These are phyloP conservation scores for Luehdorfia chinensis DNA, from an alignment of 1,140 invertebrate genomes.

Conservation along the genomic window DNA sequence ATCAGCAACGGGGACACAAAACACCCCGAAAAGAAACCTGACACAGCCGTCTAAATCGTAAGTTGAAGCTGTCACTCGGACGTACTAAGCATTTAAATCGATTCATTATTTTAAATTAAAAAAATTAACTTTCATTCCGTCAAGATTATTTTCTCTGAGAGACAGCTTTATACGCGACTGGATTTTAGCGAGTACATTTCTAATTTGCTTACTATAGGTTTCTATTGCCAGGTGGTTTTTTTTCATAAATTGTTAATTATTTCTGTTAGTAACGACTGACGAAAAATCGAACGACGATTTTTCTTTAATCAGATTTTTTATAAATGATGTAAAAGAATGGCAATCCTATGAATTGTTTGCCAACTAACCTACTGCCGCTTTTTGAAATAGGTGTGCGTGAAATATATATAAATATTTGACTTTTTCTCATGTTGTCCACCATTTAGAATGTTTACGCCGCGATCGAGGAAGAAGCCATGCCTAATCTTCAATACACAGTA, in stretches of 20 bases:
- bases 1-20: constrained; percentile 78
- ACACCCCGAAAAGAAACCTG: constrained; percentile 77
- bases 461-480: constrained; percentile 11
- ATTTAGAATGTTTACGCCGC: constrained; percentile 26
- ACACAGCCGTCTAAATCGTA: constrained; percentile 77
- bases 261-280: constrained; percentile 11
- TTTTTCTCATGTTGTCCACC: constrained; percentile 29
- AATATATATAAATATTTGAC: constrained; percentile 22
- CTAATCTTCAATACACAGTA: too few species aligned
- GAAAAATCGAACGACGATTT: constrained; percentile 1
- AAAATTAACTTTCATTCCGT: not conserved
- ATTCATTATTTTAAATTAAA: not conserved
- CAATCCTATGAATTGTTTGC: constrained; percentile 11
- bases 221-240: constrained; percentile 14
- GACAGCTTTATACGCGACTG: constrained; percentile 7
- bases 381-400: constrained; percentile 18
- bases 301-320: not conserved
- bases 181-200: constrained; percentile 6
- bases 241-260: constrained; percentile 10
- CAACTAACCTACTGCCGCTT: constrained; percentile 34
- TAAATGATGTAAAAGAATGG: constrained; percentile 2
- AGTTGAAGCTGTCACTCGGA: constrained; percentile 27
- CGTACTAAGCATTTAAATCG: not conserved
- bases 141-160: constrained; percentile 3
- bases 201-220: constrained; percentile 4